Conservation (phyloP, 2,113 vertebrate species). For the Fulica atra region DNA sequence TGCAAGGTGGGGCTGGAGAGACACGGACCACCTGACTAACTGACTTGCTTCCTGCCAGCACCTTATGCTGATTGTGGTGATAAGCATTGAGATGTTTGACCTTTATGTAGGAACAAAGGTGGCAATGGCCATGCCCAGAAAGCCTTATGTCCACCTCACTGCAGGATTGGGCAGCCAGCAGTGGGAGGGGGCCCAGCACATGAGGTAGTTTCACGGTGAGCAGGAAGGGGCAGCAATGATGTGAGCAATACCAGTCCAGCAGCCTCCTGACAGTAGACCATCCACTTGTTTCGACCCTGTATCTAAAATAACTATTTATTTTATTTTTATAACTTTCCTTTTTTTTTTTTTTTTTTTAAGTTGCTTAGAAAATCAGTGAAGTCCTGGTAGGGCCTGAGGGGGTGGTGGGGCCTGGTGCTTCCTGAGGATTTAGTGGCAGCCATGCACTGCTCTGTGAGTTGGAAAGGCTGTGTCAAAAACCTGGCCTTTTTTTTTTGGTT, state of each 20-base stretch:
- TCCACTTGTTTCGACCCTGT: neutral
- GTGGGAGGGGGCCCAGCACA: neutral
- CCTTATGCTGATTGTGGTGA: neutral
- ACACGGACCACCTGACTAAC: neutral
- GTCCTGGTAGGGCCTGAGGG: neutral
- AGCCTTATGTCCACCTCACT: rapidly evolving
- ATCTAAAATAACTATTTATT: neutral
- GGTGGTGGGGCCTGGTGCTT: neutral
- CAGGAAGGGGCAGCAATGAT: neutral
- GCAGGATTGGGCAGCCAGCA: neutral
- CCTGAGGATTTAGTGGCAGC: neutral
- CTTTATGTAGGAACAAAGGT: neutral
- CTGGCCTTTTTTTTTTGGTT: no score
- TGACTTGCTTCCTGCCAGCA: neutral
- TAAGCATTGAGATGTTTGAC: neutral
- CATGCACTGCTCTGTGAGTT: rapidly evolving
- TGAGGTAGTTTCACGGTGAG: no score
- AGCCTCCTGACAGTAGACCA: neutral
- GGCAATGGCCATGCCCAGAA: neutral
- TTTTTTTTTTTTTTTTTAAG: neutral
- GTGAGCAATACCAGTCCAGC: rapidly evolving
- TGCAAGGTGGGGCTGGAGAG: neutral
- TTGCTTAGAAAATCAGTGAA: neutral
- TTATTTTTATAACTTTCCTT: neutral
- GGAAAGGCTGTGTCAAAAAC: neutral